Conservation (phyloP, 2,888 invertebrate species). For the Merodon equestris region DNA sequence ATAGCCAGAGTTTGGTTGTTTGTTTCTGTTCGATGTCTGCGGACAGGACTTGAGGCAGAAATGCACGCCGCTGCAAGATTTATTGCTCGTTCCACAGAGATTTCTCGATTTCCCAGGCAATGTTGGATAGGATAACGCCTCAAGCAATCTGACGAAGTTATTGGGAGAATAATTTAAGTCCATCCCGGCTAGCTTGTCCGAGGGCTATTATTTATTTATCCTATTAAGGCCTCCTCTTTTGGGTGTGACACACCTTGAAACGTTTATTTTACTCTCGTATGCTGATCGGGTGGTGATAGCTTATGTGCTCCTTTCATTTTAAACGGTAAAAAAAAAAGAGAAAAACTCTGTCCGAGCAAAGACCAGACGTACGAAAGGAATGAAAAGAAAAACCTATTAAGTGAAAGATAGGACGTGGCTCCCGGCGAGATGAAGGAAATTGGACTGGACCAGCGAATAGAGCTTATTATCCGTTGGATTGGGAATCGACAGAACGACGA, state of each 20-base stretch:
- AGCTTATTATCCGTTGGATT: slow-evolving; percentile 64
- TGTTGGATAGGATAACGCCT: slow-evolving; percentile 2
- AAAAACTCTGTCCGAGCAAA: neutral
- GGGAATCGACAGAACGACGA: slow-evolving; percentile 59
- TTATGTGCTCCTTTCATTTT: slow-evolving; percentile 14
- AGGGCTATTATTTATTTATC: slow-evolving; percentile 45
- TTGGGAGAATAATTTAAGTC: slow-evolving; percentile 27
- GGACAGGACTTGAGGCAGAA: slow-evolving; percentile 24
- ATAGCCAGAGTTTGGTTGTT: slow-evolving; percentile 29
- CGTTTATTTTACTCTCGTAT: slow-evolving; percentile 45
- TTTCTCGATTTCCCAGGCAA: slow-evolving; percentile 8
- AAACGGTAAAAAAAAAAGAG: no score
- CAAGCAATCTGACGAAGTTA: slow-evolving; percentile 17
- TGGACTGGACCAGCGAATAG: slow-evolving; percentile 52
- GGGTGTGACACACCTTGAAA: slow-evolving; percentile 12
- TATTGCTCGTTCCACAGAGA: slow-evolving; percentile 5
- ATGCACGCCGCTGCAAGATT: slow-evolving; percentile 16
- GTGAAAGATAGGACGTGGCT: slow-evolving; percentile 27
- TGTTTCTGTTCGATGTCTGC: slow-evolving; percentile 30
- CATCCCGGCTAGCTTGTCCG: neutral
- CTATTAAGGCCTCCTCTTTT: slow-evolving; percentile 25
- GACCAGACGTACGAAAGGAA: slow-evolving; percentile 6
- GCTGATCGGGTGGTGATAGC: slow-evolving; percentile 25
- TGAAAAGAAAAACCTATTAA: slow-evolving; percentile 43
- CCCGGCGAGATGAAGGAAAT: slow-evolving; percentile 24